Evolutionary conservation across 2,888 invertebrate species (phyloP).

Genomic region (Brachyptera risi): DNA sequence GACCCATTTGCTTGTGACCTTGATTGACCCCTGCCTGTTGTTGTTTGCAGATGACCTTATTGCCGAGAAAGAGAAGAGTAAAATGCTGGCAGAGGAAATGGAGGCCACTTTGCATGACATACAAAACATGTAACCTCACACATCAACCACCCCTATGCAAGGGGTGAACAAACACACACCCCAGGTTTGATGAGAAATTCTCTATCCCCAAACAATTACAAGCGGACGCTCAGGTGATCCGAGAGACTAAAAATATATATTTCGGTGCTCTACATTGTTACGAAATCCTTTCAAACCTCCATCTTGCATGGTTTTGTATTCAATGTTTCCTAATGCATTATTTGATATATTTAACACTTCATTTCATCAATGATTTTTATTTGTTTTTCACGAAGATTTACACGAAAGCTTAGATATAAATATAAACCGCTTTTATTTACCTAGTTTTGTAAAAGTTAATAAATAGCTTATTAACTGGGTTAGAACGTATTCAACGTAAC

Average conservation of each 20-base stretch:
- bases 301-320: constrained; percentile 20
- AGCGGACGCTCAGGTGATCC: too few species aligned
- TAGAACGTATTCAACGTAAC: too few species aligned
- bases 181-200: constrained; percentile 30
- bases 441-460: too few species aligned
- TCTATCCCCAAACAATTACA: constrained; percentile 10
- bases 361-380: too few species aligned
- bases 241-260: background rate
- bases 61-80: constrained; percentile 92
- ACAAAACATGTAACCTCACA: constrained; percentile 83
- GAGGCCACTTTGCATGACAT: constrained; percentile 98
- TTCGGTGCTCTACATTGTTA: constrained; percentile 13
- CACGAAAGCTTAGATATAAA: too few species aligned
- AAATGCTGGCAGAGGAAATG: constrained; percentile 96
- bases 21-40: constrained; percentile 31
- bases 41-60: constrained; percentile 94
- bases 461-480: too few species aligned
- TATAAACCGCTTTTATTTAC: too few species aligned
- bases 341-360: too few species aligned
- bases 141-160: constrained; percentile 23
- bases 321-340: constrained; percentile 5
- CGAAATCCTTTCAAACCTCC: constrained; percentile 5
- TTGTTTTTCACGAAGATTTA: too few species aligned
- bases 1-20: constrained; percentile 21
- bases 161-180: constrained; percentile 29